Conservation (phyloP, 2,797 vertebrate genomes). For the Mormyrops attenuatus region DNA sequence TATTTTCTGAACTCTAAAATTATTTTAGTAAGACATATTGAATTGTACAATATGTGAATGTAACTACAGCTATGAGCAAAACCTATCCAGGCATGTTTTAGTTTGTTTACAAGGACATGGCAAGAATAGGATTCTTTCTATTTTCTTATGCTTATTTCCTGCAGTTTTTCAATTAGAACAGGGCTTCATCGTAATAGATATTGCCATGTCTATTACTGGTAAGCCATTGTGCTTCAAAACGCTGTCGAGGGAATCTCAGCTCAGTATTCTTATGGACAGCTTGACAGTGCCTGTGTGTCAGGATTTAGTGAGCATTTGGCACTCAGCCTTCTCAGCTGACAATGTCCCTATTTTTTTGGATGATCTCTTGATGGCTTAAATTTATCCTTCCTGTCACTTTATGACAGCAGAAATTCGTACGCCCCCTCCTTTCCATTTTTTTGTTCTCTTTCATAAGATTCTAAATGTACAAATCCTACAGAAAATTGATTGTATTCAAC, state of each 20-base stretch:
- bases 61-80: not conserved
- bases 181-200: slow-evolving; percentile 2
- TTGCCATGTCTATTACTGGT: slow-evolving; percentile 14
- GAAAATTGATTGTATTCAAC: slow-evolving; percentile 41
- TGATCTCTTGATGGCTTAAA: slow-evolving; percentile 50
- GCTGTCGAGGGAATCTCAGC: slow-evolving; percentile 36
- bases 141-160: not conserved
- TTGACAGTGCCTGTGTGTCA: slow-evolving; percentile 59
- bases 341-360: slow-evolving; percentile 46
- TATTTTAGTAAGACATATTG: not conserved
- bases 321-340: slow-evolving; percentile 56
- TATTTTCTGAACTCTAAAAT: not conserved
- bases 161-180: slow-evolving; percentile 1
- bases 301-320: slow-evolving; percentile 52
- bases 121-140: not conserved
- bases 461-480: slow-evolving; percentile 31
- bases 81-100: not conserved
- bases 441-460: slow-evolving; percentile 23
- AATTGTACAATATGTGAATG: not conserved
- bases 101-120: slow-evolving; percentile 3
- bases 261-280: slow-evolving; percentile 43
- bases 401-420: slow-evolving; percentile 44
- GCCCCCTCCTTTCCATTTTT: slow-evolving; percentile 13
- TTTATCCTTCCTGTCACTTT: slow-evolving; percentile 46
- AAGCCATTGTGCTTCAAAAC: slow-evolving; percentile 45